Conservation (phyloP, 2,888 invertebrate species). For the Agrochola lota region DNA sequence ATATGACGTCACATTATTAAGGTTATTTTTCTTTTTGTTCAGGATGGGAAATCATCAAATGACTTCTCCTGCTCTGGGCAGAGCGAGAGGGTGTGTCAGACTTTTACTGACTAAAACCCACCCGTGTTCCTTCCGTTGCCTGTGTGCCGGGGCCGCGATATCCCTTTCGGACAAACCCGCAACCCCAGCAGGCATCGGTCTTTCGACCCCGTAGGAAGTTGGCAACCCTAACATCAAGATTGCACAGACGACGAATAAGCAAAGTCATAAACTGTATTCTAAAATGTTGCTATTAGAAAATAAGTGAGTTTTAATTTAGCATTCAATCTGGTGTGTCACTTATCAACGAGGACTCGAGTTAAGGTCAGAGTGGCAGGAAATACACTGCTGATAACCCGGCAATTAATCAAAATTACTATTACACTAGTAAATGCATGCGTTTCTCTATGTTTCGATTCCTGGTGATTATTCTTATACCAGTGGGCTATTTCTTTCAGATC, state of each 20-base stretch:
- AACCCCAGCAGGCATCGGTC: too few species aligned
- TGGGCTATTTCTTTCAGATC: neutral
- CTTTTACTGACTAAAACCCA: too few species aligned
- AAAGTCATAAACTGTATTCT: neutral
- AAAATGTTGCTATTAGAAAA: neutral
- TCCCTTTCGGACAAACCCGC: too few species aligned
- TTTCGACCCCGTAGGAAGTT: too few species aligned
- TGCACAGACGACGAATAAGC: neutral
- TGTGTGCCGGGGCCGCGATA: too few species aligned
- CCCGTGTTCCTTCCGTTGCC: too few species aligned
- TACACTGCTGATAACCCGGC: constrained; percentile 53
- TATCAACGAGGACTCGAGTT: constrained; percentile 51
- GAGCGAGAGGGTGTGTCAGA: too few species aligned
- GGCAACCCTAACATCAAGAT: too few species aligned
- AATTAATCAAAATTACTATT: constrained; percentile 61
- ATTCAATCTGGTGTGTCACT: constrained; percentile 35
- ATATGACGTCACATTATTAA: too few species aligned
- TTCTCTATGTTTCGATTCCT: neutral
- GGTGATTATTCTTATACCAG: neutral
- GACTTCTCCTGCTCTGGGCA: too few species aligned
- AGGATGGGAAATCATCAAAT: too few species aligned
- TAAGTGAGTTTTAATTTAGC: neutral
- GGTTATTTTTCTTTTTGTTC: too few species aligned
- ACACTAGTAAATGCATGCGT: constrained; percentile 1
- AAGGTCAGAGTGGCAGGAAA: constrained; percentile 63